phyloP scores from a whole-genome alignment of 2,797 vertebrate species.

The Pantherophis vulpinus region DNA sequence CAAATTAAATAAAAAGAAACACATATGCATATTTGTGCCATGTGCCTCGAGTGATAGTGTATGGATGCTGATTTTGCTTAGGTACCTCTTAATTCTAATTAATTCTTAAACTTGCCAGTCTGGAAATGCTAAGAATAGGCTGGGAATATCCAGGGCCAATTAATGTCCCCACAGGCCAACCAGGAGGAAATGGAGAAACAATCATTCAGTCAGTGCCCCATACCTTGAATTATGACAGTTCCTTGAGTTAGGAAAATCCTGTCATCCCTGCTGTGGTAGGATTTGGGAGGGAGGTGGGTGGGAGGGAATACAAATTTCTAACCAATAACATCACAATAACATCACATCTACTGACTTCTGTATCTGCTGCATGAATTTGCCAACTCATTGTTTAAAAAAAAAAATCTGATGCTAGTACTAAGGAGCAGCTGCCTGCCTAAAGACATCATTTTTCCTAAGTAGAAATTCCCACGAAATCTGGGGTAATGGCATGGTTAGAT shows the following conservation, averaged over 20 bases:
- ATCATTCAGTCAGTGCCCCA: neutral
- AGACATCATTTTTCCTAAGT: neutral
- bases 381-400: neutral
- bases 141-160: neutral
- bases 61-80: neutral
- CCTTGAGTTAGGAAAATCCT: neutral
- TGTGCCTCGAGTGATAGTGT: neutral
- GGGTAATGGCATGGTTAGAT: neutral
- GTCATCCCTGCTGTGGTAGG: neutral
- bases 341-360: neutral
- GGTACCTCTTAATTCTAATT: neutral
- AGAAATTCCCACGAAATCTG: neutral
- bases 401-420: neutral
- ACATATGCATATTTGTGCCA: neutral
- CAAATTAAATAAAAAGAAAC: neutral
- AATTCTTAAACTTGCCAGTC: neutral
- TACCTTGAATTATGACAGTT: neutral
- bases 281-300: rapidly evolving
- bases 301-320: neutral
- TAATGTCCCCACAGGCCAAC: neutral
- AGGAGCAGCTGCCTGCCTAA: neutral
- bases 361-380: neutral
- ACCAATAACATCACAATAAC: neutral
- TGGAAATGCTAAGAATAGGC: neutral
- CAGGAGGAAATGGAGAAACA: neutral